Conservation (phyloP, 2,113 vertebrate species). For the Grammomys surdaster region DNA sequence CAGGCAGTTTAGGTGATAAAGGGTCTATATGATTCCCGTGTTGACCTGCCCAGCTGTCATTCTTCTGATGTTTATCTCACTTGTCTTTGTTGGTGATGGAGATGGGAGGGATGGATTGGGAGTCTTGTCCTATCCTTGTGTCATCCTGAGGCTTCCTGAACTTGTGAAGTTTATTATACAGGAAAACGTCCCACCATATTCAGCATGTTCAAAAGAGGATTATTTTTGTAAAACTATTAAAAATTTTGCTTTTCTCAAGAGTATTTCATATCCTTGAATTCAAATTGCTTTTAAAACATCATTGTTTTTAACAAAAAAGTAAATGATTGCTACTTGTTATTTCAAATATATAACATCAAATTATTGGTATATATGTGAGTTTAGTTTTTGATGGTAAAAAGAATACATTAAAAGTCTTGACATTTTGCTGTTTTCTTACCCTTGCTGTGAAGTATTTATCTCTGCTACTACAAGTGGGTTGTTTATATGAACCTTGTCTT, state of each 20-base stretch:
- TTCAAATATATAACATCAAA: constrained; percentile 22
- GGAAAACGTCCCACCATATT: constrained; percentile 29
- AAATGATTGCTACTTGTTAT: constrained; percentile 52
- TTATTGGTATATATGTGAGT: constrained; percentile 45
- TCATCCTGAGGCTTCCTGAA: constrained; percentile 8
- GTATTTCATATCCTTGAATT: constrained; percentile 60
- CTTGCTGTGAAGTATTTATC: constrained; percentile 31
- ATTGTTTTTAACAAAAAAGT: constrained; percentile 64
- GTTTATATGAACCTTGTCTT: constrained; percentile 25
- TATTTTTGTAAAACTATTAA: constrained; percentile 79
- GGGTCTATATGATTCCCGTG: constrained; percentile 27
- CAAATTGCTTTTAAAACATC: constrained; percentile 57
- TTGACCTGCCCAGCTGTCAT: neutral
- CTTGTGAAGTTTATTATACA: constrained; percentile 26
- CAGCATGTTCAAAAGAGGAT: constrained; percentile 65
- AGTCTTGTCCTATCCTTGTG: constrained; percentile 7
- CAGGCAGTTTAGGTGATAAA: neutral
- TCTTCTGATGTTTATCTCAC: constrained; percentile 41
- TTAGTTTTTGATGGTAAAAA: constrained; percentile 63
- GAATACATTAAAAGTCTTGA: neutral
- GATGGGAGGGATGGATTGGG: neutral
- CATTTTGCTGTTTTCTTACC: constrained; percentile 7
- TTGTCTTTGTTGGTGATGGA: constrained; percentile 15
- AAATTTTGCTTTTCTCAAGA: constrained; percentile 72
- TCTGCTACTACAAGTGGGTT: neutral